Evolutionary conservation across 1,140 invertebrate species (phyloP).

Genomic region (Philotrypesis tridentata): DNA sequence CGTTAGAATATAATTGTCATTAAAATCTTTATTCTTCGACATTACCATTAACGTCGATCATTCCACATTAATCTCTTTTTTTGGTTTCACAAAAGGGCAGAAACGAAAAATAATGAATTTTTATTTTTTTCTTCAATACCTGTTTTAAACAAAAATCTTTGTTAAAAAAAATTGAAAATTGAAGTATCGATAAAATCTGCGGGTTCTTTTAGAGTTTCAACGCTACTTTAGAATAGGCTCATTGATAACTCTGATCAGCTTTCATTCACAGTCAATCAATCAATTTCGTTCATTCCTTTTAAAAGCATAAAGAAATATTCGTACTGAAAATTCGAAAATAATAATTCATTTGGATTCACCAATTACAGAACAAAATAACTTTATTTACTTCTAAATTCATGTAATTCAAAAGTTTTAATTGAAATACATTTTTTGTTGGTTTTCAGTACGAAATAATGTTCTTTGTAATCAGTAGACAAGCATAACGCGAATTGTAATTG

Average conservation of each 20-base stretch:
- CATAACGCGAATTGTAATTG: constrained; percentile 31
- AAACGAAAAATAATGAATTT: constrained; percentile 33
- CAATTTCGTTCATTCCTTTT: constrained; percentile 41
- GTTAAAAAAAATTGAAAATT: constrained; percentile 28
- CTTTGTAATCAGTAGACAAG: constrained; percentile 21
- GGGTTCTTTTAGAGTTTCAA: constrained; percentile 14
- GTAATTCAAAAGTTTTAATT: neutral
- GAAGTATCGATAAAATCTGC: constrained; percentile 38
- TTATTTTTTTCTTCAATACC: constrained; percentile 17
- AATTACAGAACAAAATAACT: neutral
- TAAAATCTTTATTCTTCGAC: constrained; percentile 7
- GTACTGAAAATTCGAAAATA: constrained; percentile 41
- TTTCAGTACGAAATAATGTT: constrained; percentile 38
- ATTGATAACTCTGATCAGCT: constrained; percentile 23
- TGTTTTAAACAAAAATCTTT: constrained; percentile 36
- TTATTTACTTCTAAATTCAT: neutral
- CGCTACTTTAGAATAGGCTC: constrained; percentile 28
- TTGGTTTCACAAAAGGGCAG: constrained; percentile 5
- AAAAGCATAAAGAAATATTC: constrained; percentile 30
- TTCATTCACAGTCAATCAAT: constrained; percentile 41
- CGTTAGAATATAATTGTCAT: constrained; percentile 33
- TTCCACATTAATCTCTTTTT: constrained; percentile 37
- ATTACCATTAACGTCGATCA: neutral
- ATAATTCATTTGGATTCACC: neutral
- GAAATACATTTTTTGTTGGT: constrained; percentile 4